phyloP scores from a whole-genome alignment of 2,113 vertebrate genomes.

The Anolis carolinensis region DNA sequence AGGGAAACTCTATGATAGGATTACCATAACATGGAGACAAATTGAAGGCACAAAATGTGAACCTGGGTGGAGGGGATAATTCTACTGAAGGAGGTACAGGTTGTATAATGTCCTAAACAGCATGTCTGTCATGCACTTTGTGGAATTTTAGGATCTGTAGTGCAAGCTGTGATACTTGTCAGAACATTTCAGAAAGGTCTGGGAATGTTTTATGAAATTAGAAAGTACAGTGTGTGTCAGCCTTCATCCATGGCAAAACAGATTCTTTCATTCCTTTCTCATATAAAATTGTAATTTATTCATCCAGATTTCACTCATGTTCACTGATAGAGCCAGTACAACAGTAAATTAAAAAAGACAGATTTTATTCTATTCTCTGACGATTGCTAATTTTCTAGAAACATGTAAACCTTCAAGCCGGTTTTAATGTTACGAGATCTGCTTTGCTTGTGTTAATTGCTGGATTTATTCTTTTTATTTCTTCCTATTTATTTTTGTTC shows the following conservation, averaged over 20 bases:
- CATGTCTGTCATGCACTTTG: no score
- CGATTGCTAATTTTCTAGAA: constrained; percentile 18
- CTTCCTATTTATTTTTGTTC: constrained; percentile 21
- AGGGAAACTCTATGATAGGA: no score
- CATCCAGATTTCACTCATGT: neutral
- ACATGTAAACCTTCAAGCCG: neutral
- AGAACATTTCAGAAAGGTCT: neutral
- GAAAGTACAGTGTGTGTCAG: neutral
- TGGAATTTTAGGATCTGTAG: no score
- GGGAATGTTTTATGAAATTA: neutral
- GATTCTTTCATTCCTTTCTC: neutral
- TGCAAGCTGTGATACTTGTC: no score
- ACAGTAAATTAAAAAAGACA: constrained; percentile 5
- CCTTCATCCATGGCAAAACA: neutral
- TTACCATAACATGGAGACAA: no score
- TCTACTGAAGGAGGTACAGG: neutral
- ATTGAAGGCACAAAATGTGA: no score
- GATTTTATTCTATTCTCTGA: neutral
- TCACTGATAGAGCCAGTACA: neutral
- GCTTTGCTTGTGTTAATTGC: constrained; percentile 21
- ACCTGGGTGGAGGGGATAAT: no score
- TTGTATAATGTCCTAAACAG: neutral
- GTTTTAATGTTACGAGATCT: constrained; percentile 21
- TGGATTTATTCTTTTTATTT: constrained; percentile 19
- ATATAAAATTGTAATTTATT: neutral